These are phyloP conservation scores for Scaptomyza caliginosa DNA, from an alignment of 2,888 invertebrate genomes.

Conservation along the genomic window DNA sequence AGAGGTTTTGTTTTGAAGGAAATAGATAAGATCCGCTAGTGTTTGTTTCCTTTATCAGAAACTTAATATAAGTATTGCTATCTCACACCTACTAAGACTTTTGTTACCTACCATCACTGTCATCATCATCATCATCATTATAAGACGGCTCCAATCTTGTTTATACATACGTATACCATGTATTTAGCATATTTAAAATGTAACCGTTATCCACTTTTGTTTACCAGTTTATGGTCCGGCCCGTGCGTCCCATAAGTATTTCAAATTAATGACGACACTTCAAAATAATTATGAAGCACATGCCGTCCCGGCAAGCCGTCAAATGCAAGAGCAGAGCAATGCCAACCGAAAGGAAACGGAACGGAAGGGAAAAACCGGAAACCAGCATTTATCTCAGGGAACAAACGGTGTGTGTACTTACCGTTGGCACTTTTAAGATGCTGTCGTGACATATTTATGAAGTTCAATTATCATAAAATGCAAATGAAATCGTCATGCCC, in stretches of 20 bases:
- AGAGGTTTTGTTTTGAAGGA: conserved; percentile 2
- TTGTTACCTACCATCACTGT: neutral
- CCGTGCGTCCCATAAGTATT: conserved; percentile 70
- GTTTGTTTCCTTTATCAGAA: neutral
- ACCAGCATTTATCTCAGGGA: conserved; percentile 56
- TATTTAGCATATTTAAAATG: conserved; percentile 75
- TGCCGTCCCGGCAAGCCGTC: conserved; percentile 39
- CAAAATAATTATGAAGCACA: conserved; percentile 79
- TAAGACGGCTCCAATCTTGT: conserved; percentile 17
- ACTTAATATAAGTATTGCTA: neutral
- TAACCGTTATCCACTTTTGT: conserved; percentile 68
- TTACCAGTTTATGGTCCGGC: conserved; percentile 62
- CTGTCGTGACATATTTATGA: conserved; percentile 80
- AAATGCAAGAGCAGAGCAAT: neutral
- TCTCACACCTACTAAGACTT: conserved; percentile 2
- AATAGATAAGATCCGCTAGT: neutral
- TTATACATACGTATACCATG: conserved; percentile 10
- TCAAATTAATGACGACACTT: conserved; percentile 77
- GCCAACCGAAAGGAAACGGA: neutral
- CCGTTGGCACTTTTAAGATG: conserved; percentile 78
- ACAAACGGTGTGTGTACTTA: conserved; percentile 68
- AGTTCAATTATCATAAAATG: conserved; percentile 81
- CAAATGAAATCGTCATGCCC: conserved; percentile 80
- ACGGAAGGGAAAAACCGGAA: conserved; percentile 1
- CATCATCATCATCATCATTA: conserved; percentile 3